Conservation (phyloP, 2,888 invertebrate genomes). For the Patella ulyssiponensis region DNA sequence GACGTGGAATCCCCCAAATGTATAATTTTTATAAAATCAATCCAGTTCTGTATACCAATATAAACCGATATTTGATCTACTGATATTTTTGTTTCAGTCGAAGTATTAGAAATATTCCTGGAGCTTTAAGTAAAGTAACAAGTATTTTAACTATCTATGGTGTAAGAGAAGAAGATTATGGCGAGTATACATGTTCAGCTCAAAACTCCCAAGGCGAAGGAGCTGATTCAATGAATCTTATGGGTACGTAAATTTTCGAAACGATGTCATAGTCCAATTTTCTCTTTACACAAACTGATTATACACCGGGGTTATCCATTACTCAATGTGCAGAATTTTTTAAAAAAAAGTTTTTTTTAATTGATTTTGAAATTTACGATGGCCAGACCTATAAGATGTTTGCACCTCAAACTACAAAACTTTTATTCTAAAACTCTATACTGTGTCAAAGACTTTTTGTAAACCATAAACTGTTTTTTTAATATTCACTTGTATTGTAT, state of each 20-base stretch:
- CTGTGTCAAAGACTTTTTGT: too few relatives aligned
- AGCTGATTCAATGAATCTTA: constrained; percentile 33
- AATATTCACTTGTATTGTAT: too few relatives aligned
- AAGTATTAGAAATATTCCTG: constrained; percentile 33
- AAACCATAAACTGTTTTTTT: too few relatives aligned
- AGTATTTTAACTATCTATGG: constrained; percentile 53
- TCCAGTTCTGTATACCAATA: too few relatives aligned
- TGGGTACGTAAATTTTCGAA: constrained; percentile 32
- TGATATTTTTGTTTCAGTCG: constrained; percentile 1
- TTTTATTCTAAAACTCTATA: too few relatives aligned
- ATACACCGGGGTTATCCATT: background rate
- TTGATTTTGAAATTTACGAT: too few relatives aligned
- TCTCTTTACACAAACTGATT: too few relatives aligned
- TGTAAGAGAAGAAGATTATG: constrained; percentile 49
- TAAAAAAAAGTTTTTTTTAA: background rate
- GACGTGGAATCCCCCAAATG: too few relatives aligned
- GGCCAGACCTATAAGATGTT: too few relatives aligned
- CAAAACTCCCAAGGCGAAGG: constrained; percentile 50
- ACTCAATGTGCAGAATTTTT: background rate
- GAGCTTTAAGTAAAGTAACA: constrained; percentile 51
- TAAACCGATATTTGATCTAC: too few relatives aligned
- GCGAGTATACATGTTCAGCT: constrained; percentile 54
- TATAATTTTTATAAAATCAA: too few relatives aligned
- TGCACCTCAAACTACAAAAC: too few relatives aligned
- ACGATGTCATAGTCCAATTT: background rate